These are phyloP conservation scores for Microhierax caerulescens DNA, from an alignment of 2,797 vertebrate genomes.

Conservation along the genomic window DNA sequence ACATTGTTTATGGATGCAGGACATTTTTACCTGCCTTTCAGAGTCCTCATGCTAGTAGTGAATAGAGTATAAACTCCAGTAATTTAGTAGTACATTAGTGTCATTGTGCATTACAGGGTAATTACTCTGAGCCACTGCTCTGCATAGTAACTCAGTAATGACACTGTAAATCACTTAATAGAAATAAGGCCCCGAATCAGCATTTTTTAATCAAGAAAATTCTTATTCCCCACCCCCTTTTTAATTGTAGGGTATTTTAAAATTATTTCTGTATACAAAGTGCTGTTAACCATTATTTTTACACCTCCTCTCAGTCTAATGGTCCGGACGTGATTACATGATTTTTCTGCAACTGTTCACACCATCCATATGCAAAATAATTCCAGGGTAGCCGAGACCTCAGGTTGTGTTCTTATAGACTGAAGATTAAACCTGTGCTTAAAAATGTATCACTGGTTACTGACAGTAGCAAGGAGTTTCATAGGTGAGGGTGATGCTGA, in stretches of 20 bases:
- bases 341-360: constrained; percentile 36
- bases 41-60: constrained; percentile 48
- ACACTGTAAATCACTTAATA: constrained; percentile 66
- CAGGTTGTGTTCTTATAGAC: neutral
- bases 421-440: neutral
- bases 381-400: neutral
- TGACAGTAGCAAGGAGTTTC: neutral
- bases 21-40: constrained; percentile 69
- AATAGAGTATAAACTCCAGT: constrained; percentile 67
- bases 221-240: constrained; percentile 6
- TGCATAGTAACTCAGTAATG: constrained; percentile 65
- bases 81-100: constrained; percentile 78
- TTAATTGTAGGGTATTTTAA: constrained; percentile 35
- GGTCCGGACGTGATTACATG: neutral
- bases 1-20: constrained; percentile 62
- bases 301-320: constrained; percentile 18
- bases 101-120: constrained; percentile 73
- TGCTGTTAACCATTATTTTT: constrained; percentile 52
- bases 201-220: constrained; percentile 35
- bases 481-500: neutral
- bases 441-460: neutral
- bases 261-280: constrained; percentile 12
- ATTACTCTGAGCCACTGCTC: constrained; percentile 72
- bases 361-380: neutral
- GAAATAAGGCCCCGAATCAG: constrained; percentile 71